phyloP scores from a whole-genome alignment of 2,113 vertebrate genomes.

The Atractosteus spatula region DNA sequence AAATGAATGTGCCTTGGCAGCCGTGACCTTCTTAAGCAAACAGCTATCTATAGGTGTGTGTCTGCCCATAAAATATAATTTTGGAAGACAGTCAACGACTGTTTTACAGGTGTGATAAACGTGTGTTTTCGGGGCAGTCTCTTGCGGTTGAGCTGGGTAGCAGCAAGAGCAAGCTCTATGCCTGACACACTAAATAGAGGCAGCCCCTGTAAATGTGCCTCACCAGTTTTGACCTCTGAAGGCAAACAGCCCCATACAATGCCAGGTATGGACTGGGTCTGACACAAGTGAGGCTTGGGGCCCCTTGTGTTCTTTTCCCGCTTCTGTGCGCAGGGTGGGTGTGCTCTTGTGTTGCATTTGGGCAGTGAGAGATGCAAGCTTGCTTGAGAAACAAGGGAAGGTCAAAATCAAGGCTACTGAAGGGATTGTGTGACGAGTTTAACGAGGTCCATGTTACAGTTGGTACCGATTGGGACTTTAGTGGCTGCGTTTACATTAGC shows the following conservation, averaged over 20 bases:
- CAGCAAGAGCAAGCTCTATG: neutral
- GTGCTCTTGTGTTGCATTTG: conserved; percentile 30
- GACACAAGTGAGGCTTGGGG: neutral
- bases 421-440: neutral
- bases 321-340: conserved; percentile 40
- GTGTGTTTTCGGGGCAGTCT: neutral
- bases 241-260: too few species aligned
- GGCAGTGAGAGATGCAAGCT: neutral
- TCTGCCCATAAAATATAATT: neutral
- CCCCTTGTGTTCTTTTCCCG: conserved; percentile 10
- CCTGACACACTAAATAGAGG: neutral
- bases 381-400: too few species aligned
- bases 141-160: neutral
- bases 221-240: neutral
- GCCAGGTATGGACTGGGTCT: neutral
- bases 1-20: conserved; percentile 26
- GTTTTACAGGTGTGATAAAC: neutral
- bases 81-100: neutral
- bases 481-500: neutral
- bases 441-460: neutral
- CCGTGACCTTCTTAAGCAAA: conserved; percentile 7
- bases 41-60: neutral
- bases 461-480: neutral
- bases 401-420: neutral
- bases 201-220: neutral